Conservation (phyloP, 2,797 vertebrate species). For the Iguana delicatissima region DNA sequence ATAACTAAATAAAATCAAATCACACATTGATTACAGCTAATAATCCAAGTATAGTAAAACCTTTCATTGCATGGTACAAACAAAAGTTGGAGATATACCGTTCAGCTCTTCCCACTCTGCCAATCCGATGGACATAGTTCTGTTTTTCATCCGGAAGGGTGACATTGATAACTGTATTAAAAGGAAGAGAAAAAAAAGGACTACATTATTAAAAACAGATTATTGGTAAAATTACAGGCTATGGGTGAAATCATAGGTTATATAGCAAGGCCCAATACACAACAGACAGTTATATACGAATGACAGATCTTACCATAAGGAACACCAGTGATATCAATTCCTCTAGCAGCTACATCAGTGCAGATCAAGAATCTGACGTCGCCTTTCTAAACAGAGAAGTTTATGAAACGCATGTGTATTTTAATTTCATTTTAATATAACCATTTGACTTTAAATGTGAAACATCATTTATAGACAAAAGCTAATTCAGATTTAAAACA, state of each 20-base stretch:
- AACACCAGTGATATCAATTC: slow-evolving; percentile 95
- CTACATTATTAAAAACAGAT: not conserved
- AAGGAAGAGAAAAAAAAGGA: not conserved
- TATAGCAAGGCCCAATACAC: not conserved
- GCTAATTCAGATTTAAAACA: not conserved
- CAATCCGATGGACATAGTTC: slow-evolving; percentile 98
- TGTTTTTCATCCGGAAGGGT: slow-evolving; percentile 98
- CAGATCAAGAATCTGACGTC: slow-evolving; percentile 96
- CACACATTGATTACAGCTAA: not conserved
- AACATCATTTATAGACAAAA: not conserved
- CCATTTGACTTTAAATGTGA: not conserved
- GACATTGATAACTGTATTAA: slow-evolving; percentile 91
- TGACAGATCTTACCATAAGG: slow-evolving; percentile 88
- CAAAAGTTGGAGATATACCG: slow-evolving; percentile 75
- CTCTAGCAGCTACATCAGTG: slow-evolving; percentile 97
- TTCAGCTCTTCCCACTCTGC: slow-evolving; percentile 96
- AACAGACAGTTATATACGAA: not conserved
- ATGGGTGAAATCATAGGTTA: not conserved
- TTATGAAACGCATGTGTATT: not conserved
- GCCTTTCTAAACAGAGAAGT: slow-evolving; percentile 82
- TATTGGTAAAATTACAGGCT: not conserved
- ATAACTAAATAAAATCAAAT: too few relatives aligned
- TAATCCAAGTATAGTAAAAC: not conserved
- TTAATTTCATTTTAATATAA: not conserved
- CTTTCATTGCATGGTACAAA: not conserved